These are phyloP conservation scores for Connochaetes taurinus DNA, from an alignment of 2,113 vertebrate species.

Conservation along the genomic window DNA sequence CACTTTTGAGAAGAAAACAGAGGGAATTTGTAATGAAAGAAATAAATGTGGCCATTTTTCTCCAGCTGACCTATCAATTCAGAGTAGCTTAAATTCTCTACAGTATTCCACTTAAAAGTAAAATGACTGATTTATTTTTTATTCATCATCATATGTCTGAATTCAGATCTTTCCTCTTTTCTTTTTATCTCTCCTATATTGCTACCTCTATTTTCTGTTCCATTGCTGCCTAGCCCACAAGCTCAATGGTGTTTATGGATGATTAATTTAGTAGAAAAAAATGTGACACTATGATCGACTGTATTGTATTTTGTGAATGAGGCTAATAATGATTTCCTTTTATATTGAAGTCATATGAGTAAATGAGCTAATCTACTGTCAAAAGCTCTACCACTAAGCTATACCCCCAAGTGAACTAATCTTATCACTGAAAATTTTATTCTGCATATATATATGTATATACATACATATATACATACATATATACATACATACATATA, in stretches of 20 bases:
- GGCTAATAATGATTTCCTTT: not conserved
- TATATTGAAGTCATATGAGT: not conserved
- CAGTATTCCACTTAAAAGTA: not conserved
- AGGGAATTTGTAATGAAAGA: not conserved
- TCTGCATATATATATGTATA: not conserved
- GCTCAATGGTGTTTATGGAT: not conserved
- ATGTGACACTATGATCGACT: not conserved
- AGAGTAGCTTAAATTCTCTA: not conserved
- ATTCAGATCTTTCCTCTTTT: not conserved
- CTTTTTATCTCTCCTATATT: not conserved
- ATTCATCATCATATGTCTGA: not conserved
- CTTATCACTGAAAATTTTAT: not conserved
- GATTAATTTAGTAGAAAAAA: not conserved
- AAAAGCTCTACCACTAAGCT: not conserved
- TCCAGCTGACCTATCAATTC: not conserved
- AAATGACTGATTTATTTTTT: not conserved
- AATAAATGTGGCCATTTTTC: not conserved
- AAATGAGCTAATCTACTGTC: not conserved
- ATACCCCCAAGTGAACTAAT: not conserved
- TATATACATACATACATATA: fast-evolving
- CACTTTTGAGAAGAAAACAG: not conserved
- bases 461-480: fast-evolving
- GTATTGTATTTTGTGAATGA: not conserved
- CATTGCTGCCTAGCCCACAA: not conserved
- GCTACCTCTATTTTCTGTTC: not conserved